A percentile compares a stretch with the other conserved stretches of the same genome.
Conservation (phyloP, 2,113 vertebrate genomes). For the Willisornis vidua region DNA sequence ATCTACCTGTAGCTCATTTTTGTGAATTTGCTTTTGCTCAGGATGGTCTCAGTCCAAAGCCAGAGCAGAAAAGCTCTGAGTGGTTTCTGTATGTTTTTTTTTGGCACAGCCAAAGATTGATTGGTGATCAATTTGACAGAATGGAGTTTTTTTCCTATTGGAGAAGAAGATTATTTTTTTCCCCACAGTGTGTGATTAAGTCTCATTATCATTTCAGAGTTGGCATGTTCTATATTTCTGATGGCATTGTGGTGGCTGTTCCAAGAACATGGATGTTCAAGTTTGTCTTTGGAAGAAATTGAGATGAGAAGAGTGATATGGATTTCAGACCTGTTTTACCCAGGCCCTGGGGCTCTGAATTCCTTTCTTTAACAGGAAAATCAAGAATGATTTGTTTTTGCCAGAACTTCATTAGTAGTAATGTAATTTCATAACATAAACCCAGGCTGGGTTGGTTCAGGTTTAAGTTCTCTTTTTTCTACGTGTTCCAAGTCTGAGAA, state of each 20-base stretch:
- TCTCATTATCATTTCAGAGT: background rate
- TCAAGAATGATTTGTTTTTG: slow-evolving; percentile 1
- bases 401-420: background rate
- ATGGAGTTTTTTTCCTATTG: accelerated
- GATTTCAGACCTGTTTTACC: background rate
- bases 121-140: background rate
- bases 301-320: background rate
- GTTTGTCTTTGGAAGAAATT: background rate
- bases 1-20: background rate
- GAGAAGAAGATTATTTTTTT: background rate
- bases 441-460: background rate
- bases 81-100: background rate
- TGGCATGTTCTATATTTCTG: background rate
- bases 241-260: background rate
- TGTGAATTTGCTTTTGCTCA: background rate
- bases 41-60: background rate
- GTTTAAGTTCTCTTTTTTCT: background rate
- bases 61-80: background rate
- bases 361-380: background rate
- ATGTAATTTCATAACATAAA: background rate
- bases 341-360: background rate
- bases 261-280: background rate
- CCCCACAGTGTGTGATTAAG: background rate
- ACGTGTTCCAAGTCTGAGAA: background rate
- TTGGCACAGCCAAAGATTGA: background rate